phyloP scores from a whole-genome alignment of 2,113 vertebrate genomes.

The Lampris incognitus region DNA sequence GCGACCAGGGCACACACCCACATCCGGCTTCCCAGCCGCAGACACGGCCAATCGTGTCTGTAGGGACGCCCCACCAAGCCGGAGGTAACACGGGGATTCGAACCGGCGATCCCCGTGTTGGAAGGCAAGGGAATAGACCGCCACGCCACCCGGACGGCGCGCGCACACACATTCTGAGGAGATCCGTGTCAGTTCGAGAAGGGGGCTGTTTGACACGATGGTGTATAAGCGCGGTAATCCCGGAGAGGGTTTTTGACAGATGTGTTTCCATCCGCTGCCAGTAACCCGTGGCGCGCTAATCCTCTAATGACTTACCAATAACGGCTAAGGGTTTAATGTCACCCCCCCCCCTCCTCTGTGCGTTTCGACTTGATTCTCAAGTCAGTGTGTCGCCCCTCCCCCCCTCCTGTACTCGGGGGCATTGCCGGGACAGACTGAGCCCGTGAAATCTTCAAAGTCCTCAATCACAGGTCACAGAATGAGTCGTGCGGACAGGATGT shows the following conservation, averaged over 20 bases:
- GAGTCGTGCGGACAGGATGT: constrained; percentile 40
- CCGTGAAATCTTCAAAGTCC: constrained; percentile 69
- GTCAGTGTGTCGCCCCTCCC: neutral
- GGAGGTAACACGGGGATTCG: no score
- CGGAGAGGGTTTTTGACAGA: constrained; percentile 65
- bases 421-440: constrained; percentile 60
- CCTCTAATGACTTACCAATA: constrained; percentile 79
- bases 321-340: constrained; percentile 79
- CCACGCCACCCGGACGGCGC: no score
- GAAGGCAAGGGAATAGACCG: no score
- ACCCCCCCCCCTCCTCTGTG: constrained; percentile 42
- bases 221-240: constrained; percentile 69
- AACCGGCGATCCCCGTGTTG: no score
- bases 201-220: constrained; percentile 55
- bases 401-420: constrained; percentile 36
- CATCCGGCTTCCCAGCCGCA: no score
- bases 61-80: no score
- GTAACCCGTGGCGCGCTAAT: constrained; percentile 66
- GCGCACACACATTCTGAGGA: constrained; percentile 54
- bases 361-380: constrained; percentile 54
- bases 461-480: constrained; percentile 58
- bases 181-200: constrained; percentile 54
- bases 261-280: constrained; percentile 56
- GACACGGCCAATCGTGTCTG: no score
- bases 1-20: no score